These are phyloP conservation scores for Melanotaenia trifasciata DNA, from an alignment of 2,797 vertebrate species.

Conservation along the genomic window DNA sequence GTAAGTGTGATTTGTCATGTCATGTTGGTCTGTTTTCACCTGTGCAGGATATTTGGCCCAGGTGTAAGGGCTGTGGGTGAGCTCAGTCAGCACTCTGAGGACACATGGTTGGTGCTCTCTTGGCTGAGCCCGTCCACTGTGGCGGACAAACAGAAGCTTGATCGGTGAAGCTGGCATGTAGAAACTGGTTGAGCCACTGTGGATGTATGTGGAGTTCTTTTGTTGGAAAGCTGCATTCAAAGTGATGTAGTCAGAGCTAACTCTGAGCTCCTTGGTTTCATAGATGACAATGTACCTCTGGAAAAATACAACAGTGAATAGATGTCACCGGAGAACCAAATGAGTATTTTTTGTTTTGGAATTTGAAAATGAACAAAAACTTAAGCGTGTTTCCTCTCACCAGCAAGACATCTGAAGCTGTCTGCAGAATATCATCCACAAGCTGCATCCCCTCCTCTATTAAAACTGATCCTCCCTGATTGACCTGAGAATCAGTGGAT, in stretches of 20 bases:
- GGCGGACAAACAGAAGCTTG: slow-evolving; percentile 31
- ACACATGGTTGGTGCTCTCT: slow-evolving; percentile 61
- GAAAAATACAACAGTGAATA: slow-evolving; percentile 4
- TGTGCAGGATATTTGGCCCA: slow-evolving; percentile 34
- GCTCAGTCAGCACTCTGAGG: slow-evolving; percentile 74
- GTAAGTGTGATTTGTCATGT: background rate
- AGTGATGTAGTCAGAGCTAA: slow-evolving; percentile 63
- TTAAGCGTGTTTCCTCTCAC: slow-evolving; percentile 71
- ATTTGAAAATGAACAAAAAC: background rate
- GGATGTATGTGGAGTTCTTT: slow-evolving; percentile 56
- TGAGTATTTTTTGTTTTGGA: background rate
- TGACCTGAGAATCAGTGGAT: background rate
- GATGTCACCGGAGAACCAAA: background rate
- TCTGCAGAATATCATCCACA: slow-evolving; percentile 67
- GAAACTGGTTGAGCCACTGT: slow-evolving; percentile 64
- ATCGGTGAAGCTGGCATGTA: slow-evolving; percentile 71
- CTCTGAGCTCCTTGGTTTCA: slow-evolving; percentile 55
- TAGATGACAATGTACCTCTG: slow-evolving; percentile 74
- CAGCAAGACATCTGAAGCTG: slow-evolving; percentile 76
- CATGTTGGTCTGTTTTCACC: slow-evolving; percentile 56
- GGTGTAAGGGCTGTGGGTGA: slow-evolving; percentile 71
- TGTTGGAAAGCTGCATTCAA: slow-evolving; percentile 59
- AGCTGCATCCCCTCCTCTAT: slow-evolving; percentile 44
- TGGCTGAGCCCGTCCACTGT: slow-evolving; percentile 9
- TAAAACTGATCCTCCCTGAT: slow-evolving; percentile 16